Percentiles rank a stretch among this genome's conserved stretches.
phyloP scores from a whole-genome alignment of 37 sponge, comb jelly and placozoan genomes.

The Ianthella basta region DNA sequence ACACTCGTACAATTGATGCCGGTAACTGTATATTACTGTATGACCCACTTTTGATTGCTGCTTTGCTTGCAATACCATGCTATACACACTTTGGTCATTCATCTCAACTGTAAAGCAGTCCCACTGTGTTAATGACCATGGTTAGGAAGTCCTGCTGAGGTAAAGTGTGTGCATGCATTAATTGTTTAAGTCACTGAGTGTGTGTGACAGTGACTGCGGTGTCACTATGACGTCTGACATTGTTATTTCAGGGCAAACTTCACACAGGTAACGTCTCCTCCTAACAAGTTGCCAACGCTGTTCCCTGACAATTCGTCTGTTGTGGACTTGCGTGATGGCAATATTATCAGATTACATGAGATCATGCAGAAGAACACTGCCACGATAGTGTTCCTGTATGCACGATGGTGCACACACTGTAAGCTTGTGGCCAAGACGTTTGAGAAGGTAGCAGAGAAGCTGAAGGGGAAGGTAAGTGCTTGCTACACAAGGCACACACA shows the following conservation, averaged over 20 bases:
- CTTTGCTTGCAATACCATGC: no score
- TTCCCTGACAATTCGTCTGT: slow-evolving; percentile 27
- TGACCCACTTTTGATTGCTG: no score
- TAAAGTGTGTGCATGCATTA: no score
- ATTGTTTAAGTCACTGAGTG: not conserved
- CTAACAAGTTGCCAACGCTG: slow-evolving; percentile 25
- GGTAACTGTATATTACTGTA: no score
- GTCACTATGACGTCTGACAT: not conserved
- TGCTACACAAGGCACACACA: no score
- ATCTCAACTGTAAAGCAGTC: no score
- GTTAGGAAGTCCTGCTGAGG: no score
- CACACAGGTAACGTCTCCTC: slow-evolving; percentile 5
- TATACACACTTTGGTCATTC: no score
- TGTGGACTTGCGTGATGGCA: slow-evolving; percentile 23
- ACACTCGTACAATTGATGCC: no score
- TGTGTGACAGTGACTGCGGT: not conserved
- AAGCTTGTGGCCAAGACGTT: not conserved
- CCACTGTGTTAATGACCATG: no score
- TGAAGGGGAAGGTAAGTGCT: slow-evolving; percentile 6
- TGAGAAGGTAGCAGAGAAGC: slow-evolving; percentile 2
- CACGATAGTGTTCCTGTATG: slow-evolving; percentile 34
- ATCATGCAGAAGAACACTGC: not conserved
- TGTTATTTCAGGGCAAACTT: not conserved
- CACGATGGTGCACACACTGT: slow-evolving; percentile 22
- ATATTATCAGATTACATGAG: not conserved